Conservation (phyloP, 2,113 vertebrate genomes). For the Orycteropus afer region DNA sequence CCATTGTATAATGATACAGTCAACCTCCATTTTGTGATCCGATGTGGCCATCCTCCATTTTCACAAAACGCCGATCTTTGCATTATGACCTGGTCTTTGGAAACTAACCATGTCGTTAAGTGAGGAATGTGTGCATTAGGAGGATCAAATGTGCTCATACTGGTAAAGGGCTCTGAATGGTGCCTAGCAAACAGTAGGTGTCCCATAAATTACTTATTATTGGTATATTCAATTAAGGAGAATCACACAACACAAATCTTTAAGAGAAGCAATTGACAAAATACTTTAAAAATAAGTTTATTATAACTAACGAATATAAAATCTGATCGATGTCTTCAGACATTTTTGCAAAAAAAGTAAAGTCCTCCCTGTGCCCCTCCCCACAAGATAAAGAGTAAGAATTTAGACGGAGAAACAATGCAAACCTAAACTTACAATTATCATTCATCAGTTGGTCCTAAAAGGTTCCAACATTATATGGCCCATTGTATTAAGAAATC, state of each 20-base stretch:
- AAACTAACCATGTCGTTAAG: too few relatives aligned
- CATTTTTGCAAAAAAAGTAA: constrained; percentile 76
- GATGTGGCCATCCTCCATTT: too few relatives aligned
- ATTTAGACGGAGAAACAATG: constrained; percentile 56
- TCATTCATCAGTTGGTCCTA: constrained; percentile 57
- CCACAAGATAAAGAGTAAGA: constrained; percentile 64
- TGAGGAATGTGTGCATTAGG: too few relatives aligned
- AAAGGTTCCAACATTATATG: constrained; percentile 39
- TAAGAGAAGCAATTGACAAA: constrained; percentile 58
- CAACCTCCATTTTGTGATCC: too few relatives aligned
- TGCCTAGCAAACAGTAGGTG: neutral
- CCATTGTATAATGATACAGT: too few relatives aligned
- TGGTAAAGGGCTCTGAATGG: neutral
- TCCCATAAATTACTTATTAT: neutral
- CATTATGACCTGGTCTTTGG: too few relatives aligned
- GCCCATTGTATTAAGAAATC: constrained; percentile 46
- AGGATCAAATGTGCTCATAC: neutral
- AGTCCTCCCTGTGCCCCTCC: constrained; percentile 32
- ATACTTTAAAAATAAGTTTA: constrained; percentile 88
- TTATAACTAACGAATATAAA: constrained; percentile 86
- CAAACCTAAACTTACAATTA: constrained; percentile 66
- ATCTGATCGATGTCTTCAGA: constrained; percentile 83
- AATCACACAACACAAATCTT: constrained; percentile 34
- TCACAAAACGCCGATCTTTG: too few relatives aligned
- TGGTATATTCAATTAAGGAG: constrained; percentile 8